Percentiles rank a stretch among this genome's conserved stretches.
phyloP scores from a whole-genome alignment of 2,797 vertebrate species.

The Melopsittacus undulatus region DNA sequence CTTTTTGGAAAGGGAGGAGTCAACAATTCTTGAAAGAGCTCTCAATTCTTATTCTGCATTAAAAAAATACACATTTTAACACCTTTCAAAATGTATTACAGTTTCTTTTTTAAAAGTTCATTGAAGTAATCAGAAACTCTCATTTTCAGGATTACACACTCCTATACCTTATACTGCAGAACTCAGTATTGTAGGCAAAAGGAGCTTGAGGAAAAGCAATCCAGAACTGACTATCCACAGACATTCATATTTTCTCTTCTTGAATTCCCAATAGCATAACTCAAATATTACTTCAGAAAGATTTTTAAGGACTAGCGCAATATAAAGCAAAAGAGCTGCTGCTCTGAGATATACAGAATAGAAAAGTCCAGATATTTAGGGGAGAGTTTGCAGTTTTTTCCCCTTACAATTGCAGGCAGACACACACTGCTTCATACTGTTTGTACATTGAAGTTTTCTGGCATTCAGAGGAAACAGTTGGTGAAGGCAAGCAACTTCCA shows the following conservation, averaged over 20 bases:
- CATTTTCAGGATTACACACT: not conserved
- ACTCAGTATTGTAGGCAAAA: not conserved
- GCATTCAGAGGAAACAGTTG: not conserved
- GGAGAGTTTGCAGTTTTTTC: not conserved
- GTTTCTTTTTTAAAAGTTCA: constrained; percentile 10
- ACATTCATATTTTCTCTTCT: not conserved
- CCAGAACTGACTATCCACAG: not conserved
- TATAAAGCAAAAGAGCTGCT: not conserved
- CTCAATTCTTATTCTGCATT: not conserved
- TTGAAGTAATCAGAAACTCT: constrained; percentile 18
- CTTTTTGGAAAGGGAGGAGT: not conserved
- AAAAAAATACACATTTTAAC: not conserved
- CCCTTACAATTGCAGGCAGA: not conserved
- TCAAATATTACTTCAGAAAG: not conserved
- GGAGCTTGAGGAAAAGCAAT: not conserved
- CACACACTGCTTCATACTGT: not conserved
- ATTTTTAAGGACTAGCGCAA: not conserved
- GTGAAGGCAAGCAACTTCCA: not conserved
- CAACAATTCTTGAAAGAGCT: not conserved
- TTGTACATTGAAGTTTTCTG: not conserved
- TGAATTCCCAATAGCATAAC: not conserved
- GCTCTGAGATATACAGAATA: not conserved
- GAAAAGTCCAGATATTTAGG: not conserved
- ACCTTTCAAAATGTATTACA: not conserved
- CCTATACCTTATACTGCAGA: not conserved